Conservation (phyloP, 1,140 invertebrate genomes). For the Dreissena rostriformis region DNA sequence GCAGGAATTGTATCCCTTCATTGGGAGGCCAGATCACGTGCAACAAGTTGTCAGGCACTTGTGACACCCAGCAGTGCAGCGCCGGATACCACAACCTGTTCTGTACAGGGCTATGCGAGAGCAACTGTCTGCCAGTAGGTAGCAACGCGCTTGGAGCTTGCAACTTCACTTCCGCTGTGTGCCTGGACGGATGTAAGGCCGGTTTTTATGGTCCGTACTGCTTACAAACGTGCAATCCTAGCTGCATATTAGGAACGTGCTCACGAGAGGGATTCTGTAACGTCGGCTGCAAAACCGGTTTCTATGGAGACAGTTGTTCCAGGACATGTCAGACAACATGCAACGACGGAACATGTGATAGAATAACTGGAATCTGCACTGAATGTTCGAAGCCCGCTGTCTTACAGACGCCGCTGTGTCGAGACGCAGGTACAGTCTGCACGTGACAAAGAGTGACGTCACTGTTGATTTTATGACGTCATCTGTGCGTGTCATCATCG, state of each 20-base stretch:
- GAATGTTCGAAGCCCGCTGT: conserved; percentile 11
- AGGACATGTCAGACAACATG: conserved; percentile 13
- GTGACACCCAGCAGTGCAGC: not conserved
- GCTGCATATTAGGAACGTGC: conserved; percentile 8
- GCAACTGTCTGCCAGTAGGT: not conserved
- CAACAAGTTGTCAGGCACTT: conserved; percentile 28
- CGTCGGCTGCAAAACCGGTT: conserved; percentile 18
- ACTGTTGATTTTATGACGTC: too few relatives aligned
- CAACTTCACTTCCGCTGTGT: conserved; percentile 3
- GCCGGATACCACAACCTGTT: conserved; percentile 8
- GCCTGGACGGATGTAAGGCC: conserved; percentile 9
- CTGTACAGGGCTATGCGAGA: not conserved
- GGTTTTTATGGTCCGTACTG: conserved; percentile 14
- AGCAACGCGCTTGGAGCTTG: not conserved
- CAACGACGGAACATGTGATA: conserved; percentile 42
- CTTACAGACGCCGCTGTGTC: conserved; percentile 14
- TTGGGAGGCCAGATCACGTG: conserved; percentile 5
- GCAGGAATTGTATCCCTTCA: not conserved
- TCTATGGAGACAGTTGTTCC: conserved; percentile 18
- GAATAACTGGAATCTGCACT: conserved; percentile 5
- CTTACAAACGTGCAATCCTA: not conserved
- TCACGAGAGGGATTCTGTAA: conserved; percentile 15
- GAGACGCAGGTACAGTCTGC: conserved; percentile 32
- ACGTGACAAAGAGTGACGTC: too few relatives aligned
- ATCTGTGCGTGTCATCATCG: too few relatives aligned